phyloP scores from a whole-genome alignment of 30 jellyfish, hydroid and myxozoan species.

The Chironex yamaguchii region DNA sequence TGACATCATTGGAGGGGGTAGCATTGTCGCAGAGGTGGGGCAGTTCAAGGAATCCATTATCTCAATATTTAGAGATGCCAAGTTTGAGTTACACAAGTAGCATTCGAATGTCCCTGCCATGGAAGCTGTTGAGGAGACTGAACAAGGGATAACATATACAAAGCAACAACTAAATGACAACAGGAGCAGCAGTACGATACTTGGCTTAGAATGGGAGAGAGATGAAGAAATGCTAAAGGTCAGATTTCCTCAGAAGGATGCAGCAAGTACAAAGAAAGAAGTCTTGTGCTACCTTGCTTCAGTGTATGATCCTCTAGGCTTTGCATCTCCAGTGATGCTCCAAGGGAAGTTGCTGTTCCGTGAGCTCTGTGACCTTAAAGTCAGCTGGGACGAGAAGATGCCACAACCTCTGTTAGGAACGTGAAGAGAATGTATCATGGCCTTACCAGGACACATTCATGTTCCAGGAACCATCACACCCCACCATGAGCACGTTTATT shows the following conservation, averaged over 20 bases:
- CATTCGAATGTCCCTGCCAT: constrained; percentile 56
- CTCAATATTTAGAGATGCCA: constrained; percentile 50
- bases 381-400: constrained; percentile 60
- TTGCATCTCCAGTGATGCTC: constrained; percentile 63
- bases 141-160: not conserved
- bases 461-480: constrained; percentile 35
- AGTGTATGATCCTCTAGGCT: constrained; percentile 59
- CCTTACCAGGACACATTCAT: constrained; percentile 30
- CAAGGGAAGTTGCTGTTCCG: constrained; percentile 55
- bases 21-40: constrained; percentile 20
- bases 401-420: constrained; percentile 1
- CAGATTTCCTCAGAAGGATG: constrained; percentile 3
- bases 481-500: not conserved
- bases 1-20: constrained; percentile 68
- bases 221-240: constrained; percentile 13
- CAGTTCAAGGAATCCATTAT: constrained; percentile 32
- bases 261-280: constrained; percentile 50
- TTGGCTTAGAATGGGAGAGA: constrained; percentile 64
- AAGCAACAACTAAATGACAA: not conserved
- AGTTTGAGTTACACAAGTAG: constrained; percentile 69
- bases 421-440: constrained; percentile 8
- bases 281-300: constrained; percentile 51
- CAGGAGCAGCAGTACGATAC: constrained; percentile 20
- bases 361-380: constrained; percentile 37
- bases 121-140: not conserved